Percentiles rank a stretch among this genome's conserved stretches.
Evolutionary conservation across 2,888 invertebrate species (phyloP).

Genomic region (Synergus japonicus): DNA sequence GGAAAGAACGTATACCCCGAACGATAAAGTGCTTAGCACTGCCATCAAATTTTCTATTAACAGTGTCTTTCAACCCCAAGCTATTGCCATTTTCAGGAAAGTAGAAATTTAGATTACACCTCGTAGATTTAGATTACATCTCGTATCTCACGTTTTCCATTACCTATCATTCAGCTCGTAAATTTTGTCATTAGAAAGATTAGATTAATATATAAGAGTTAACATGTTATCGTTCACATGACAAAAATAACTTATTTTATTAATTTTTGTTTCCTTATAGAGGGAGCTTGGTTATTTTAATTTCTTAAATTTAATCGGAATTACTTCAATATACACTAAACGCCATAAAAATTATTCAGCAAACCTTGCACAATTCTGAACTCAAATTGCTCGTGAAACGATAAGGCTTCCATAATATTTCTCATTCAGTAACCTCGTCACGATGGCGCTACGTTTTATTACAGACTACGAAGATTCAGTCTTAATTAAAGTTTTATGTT

Average conservation of each 20-base stretch:
- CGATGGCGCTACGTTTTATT: constrained; percentile 12
- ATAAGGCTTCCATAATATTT: neutral
- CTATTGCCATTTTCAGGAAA: constrained; percentile 40
- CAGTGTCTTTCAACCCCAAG: constrained; percentile 36
- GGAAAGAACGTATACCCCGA: constrained; percentile 34
- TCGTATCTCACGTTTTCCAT: constrained; percentile 22
- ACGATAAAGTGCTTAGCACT: constrained; percentile 34
- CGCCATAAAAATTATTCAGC: neutral
- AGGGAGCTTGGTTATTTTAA: neutral
- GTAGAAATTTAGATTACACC: constrained; percentile 34
- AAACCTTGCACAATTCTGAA: neutral
- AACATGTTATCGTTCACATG: neutral
- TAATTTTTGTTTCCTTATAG: neutral
- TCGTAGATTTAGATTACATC: neutral
- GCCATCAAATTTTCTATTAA: constrained; percentile 41
- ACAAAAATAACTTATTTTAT: neutral
- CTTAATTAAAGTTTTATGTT: constrained; percentile 34
- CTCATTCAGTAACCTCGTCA: constrained; percentile 2
- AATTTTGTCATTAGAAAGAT: constrained; percentile 20
- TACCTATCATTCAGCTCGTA: constrained; percentile 20
- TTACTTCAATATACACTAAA: neutral
- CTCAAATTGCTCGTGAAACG: constrained; percentile 1
- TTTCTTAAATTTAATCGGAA: neutral
- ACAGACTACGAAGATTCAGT: constrained; percentile 4
- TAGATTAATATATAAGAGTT: constrained; percentile 1